Evolutionary conservation across 2,888 invertebrate genomes (phyloP).

Genomic region (Eupeodes luniger): DNA sequence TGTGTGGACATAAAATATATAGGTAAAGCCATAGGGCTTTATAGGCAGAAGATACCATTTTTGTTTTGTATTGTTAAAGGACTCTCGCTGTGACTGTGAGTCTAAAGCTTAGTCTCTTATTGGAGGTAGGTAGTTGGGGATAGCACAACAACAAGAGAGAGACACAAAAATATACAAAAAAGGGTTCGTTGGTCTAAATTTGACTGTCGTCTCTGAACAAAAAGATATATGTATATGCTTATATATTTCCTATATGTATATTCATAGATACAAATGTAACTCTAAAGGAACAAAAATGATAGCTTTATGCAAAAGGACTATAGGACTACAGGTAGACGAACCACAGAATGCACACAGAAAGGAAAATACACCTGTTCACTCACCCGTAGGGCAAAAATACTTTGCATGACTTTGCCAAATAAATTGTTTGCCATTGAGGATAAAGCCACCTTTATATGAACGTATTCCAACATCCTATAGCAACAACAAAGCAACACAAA

Average conservation of each 20-base stretch:
- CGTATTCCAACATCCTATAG: not conserved
- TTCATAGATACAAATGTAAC: not conserved
- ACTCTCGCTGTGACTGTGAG: not conserved
- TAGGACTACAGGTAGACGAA: conserved; percentile 28
- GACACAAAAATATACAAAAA: conserved; percentile 8
- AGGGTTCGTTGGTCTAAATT: conserved; percentile 68
- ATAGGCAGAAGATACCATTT: not conserved
- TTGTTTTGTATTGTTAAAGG: not conserved
- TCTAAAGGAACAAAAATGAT: not conserved
- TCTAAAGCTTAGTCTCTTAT: not conserved
- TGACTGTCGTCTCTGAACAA: conserved; percentile 30
- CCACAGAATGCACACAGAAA: conserved; percentile 11
- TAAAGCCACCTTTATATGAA: not conserved
- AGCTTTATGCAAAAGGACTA: not conserved
- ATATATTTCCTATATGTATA: no score
- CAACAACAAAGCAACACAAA: conserved; percentile 13
- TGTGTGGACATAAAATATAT: conserved; percentile 25
- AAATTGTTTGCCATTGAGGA: conserved; percentile 59
- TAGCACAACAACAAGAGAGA: conserved; percentile 6
- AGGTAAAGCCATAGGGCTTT: not conserved
- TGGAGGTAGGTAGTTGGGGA: conserved; percentile 1
- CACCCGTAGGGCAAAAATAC: conserved; percentile 33
- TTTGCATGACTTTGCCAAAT: conserved; percentile 74
- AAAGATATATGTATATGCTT: not conserved
- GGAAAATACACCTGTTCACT: conserved; percentile 44